Evolutionary conservation across 2,888 invertebrate genomes (phyloP).

Genomic region (Monoplex corrugatus): DNA sequence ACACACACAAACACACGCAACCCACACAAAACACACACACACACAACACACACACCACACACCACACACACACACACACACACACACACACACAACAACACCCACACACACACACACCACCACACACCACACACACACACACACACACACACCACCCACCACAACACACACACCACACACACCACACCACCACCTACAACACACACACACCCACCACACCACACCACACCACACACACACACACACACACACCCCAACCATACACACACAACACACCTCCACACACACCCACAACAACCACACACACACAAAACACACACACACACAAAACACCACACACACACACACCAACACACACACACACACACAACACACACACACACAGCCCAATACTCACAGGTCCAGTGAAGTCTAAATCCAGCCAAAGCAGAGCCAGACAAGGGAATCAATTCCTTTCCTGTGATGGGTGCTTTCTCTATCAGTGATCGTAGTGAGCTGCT

Average conservation of each 20-base stretch:
- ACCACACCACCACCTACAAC: not conserved
- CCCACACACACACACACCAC: too few species aligned
- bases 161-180: not conserved
- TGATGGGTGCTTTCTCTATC: slow-evolving; percentile 95
- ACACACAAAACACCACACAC: too few species aligned
- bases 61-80: too few species aligned
- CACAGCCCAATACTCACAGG: slow-evolving; percentile 84
- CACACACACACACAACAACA: too few species aligned
- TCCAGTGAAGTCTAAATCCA: slow-evolving; percentile 96
- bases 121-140: too few species aligned
- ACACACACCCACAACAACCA: not conserved
- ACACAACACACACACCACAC: too few species aligned
- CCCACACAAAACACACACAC: not conserved
- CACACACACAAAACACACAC: too few species aligned
- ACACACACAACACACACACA: not conserved
- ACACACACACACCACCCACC: not conserved
- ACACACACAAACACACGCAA: too few species aligned
- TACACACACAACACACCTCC: not conserved
- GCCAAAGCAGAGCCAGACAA: slow-evolving; percentile 93
- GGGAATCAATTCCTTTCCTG: slow-evolving; percentile 93
- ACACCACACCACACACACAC: not conserved
- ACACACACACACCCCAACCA: not conserved
- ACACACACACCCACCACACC: too few species aligned
- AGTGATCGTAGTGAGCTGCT: slow-evolving; percentile 95
- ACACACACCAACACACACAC: too few species aligned